Conservation (phyloP, 2,797 vertebrate species). For the Anguilla anguilla region DNA sequence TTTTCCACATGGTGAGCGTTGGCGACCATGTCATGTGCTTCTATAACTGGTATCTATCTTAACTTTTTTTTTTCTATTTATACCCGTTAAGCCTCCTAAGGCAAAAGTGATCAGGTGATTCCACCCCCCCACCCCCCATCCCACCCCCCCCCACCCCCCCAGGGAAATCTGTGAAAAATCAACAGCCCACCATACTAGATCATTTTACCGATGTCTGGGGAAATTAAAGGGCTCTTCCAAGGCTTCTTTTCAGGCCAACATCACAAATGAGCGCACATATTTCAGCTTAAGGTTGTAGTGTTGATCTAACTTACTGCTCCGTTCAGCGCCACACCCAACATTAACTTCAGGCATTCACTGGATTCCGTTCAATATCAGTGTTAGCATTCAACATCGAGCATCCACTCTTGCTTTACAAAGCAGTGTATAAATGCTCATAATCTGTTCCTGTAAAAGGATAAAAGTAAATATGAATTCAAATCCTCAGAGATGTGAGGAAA, state of each 20-base stretch:
- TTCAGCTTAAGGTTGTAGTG: background rate
- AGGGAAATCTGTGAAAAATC: background rate
- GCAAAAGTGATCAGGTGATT: conserved; percentile 8
- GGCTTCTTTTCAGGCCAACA: background rate
- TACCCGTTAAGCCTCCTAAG: background rate
- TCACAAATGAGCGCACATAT: background rate
- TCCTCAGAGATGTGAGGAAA: background rate
- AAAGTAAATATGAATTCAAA: background rate
- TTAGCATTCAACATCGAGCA: background rate
- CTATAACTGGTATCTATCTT: background rate
- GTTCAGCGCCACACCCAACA: background rate
- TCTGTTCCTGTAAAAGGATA: background rate
- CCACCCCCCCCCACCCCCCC: background rate
- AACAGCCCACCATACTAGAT: background rate
- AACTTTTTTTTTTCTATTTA: conserved; percentile 1
- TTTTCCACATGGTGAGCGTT: background rate
- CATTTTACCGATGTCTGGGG: background rate
- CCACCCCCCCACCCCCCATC: background rate
- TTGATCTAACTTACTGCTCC: background rate
- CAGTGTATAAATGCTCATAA: background rate
- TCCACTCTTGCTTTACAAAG: background rate
- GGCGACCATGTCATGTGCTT: background rate
- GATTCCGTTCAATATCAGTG: background rate
- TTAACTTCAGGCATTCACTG: background rate
- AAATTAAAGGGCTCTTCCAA: background rate